Conservation (phyloP, 2,888 invertebrate genomes). For the Parelbella ahira region DNA sequence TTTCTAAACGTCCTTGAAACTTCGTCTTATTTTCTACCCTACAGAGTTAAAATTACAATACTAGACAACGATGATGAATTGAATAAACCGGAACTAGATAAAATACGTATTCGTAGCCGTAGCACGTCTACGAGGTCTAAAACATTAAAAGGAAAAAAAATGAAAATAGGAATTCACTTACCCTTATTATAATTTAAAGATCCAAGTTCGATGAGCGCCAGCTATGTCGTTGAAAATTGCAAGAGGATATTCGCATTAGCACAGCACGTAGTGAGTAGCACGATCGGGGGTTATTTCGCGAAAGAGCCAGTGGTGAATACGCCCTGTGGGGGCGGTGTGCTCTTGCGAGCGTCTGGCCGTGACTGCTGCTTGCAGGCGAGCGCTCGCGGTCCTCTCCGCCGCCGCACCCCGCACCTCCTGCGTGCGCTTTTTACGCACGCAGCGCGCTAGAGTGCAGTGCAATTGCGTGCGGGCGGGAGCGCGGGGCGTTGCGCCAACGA, state of each 20-base stretch:
- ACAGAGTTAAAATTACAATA: constrained; percentile 12
- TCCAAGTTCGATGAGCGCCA: constrained; percentile 36
- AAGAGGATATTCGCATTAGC: constrained; percentile 52
- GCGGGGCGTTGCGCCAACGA: constrained; percentile 64
- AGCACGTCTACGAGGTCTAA: constrained; percentile 40
- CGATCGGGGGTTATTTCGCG: constrained; percentile 62
- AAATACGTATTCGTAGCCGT: constrained; percentile 32
- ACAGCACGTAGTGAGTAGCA: constrained; percentile 63
- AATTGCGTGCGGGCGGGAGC: constrained; percentile 71
- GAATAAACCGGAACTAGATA: constrained; percentile 2
- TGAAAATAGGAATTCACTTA: constrained; percentile 36
- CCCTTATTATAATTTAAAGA: constrained; percentile 36
- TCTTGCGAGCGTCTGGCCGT: constrained; percentile 69
- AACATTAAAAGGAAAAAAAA: constrained; percentile 15
- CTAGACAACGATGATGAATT: background rate
- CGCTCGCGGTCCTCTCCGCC: constrained; percentile 51
- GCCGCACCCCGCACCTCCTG: constrained; percentile 63
- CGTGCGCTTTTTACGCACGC: constrained; percentile 80
- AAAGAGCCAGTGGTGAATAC: constrained; percentile 42
- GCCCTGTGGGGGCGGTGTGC: constrained; percentile 74
- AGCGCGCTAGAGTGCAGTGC: constrained; percentile 73
- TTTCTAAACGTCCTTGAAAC: constrained; percentile 2
- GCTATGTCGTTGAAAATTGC: constrained; percentile 31
- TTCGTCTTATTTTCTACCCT: constrained; percentile 11
- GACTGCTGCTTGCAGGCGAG: constrained; percentile 61